These are phyloP conservation scores for Nematopogon swammerdamellus DNA, from an alignment of 2,888 invertebrate genomes.

Conservation along the genomic window DNA sequence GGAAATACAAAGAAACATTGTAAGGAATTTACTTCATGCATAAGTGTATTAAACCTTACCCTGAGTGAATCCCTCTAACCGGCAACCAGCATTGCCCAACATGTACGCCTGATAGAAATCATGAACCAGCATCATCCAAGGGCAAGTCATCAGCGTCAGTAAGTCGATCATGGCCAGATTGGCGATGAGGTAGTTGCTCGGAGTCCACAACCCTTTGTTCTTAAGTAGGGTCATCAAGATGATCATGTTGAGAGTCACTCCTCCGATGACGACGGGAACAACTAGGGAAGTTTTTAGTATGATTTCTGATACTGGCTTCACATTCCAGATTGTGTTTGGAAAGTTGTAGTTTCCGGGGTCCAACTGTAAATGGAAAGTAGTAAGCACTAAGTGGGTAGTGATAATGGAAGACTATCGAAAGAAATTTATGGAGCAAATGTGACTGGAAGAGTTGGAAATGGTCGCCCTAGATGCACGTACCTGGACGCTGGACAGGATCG, in stretches of 20 bases:
- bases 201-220: constrained; percentile 62
- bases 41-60: constrained; percentile 46
- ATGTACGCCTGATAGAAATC: constrained; percentile 79
- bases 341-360: constrained; percentile 45
- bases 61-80: constrained; percentile 73
- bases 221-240: constrained; percentile 61
- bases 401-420: too few relatives aligned
- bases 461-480: too few relatives aligned
- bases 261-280: constrained; percentile 59
- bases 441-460: too few relatives aligned
- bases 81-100: constrained; percentile 70
- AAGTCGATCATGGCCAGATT: constrained; percentile 74
- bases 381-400: too few relatives aligned
- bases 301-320: constrained; percentile 58
- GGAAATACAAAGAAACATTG: too few relatives aligned
- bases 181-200: constrained; percentile 69
- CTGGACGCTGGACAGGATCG: too few relatives aligned
- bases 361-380: constrained; percentile 29
- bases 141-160: constrained; percentile 63
- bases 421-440: too few relatives aligned
- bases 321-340: constrained; percentile 65
- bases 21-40: not conserved
- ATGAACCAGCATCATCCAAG: constrained; percentile 71
- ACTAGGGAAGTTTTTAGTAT: constrained; percentile 58
- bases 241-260: constrained; percentile 64